Base-by-base conservation (phyloP, 2,888 invertebrate species). In the Rhingia rostrata region DNA sequence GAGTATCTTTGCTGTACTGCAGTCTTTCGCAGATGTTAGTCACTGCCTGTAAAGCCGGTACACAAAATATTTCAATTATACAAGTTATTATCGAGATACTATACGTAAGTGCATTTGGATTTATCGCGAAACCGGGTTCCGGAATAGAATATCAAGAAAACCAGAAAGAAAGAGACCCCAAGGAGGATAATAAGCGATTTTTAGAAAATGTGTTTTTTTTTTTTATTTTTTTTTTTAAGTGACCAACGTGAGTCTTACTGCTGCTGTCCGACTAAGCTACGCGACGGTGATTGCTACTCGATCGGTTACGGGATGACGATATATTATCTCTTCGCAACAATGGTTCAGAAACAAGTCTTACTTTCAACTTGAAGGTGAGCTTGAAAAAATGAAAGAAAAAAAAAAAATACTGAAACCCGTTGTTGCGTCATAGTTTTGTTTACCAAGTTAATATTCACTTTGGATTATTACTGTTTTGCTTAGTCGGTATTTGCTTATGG, bases 351-450 rank as follows among this genome's bases (percentile, higher is more conserved):
- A 70, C 41, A 63, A 78, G 64, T 41, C 49, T 64, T 56, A 64
- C 56, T 72, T 70, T 64, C 63, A 64, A 72, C 30, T 72, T 58
- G 70, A 78, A 78, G 70, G 70, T 72, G 64, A 72, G 72, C 56
- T 41, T 58, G 37, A 37, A 63, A 49, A 39, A 43, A 22, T 22
- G 22, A 78, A 56, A 49, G 4, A 49, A 22, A 69, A 33, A 58
- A 12, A 67, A 53, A 37, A 30, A 12, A 32, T 37, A 37, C 35
- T 4, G n/a, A 39, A 49, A 39, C 39, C 56, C 39, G 45, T 58
- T 70, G 39, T 14, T 58, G 49, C 58, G 70, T 58, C 58, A 69
- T 39, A 35, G 47, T 32, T 49, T 49, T 70, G 60, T 70, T 60
- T 39, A 70, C 58, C 49, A 49, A 70, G 37, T 51, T 39, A 60